Percentiles rank a stretch among this genome's conserved stretches.
Conservation (phyloP, 2,113 vertebrate genomes). For the Physeter macrocephalus region DNA sequence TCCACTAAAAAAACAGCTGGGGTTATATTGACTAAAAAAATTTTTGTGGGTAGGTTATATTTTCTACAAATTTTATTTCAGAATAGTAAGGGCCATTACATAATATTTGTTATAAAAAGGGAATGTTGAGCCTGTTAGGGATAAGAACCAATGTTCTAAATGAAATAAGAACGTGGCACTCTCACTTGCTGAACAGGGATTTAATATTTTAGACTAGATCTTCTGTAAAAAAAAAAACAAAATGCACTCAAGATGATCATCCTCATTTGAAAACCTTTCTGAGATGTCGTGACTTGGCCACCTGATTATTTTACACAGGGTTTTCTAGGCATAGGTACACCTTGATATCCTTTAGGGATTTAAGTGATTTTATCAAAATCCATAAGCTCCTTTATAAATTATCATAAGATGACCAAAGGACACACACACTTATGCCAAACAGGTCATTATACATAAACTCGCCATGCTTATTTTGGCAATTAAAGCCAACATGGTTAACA, state of each 20-base stretch:
- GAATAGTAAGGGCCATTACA: neutral
- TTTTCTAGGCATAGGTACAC: neutral
- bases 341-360: neutral
- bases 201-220: neutral
- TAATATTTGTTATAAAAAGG: slow-evolving; percentile 5
- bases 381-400: neutral
- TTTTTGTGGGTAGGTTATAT: neutral
- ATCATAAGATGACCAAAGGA: neutral
- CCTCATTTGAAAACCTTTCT: neutral
- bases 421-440: neutral
- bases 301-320: neutral
- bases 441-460: neutral
- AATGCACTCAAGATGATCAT: neutral
- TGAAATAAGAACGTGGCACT: neutral
- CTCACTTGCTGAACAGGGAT: neutral
- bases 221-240: neutral
- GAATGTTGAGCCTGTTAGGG: neutral
- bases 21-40: neutral
- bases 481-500: neutral
- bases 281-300: neutral
- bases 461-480: neutral
- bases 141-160: neutral
- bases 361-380: neutral
- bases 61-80: slow-evolving; percentile 31
- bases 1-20: slow-evolving; percentile 3